Base-by-base conservation (phyloP, 1,140 invertebrate genomes). In the Drosophila sproati region DNA sequence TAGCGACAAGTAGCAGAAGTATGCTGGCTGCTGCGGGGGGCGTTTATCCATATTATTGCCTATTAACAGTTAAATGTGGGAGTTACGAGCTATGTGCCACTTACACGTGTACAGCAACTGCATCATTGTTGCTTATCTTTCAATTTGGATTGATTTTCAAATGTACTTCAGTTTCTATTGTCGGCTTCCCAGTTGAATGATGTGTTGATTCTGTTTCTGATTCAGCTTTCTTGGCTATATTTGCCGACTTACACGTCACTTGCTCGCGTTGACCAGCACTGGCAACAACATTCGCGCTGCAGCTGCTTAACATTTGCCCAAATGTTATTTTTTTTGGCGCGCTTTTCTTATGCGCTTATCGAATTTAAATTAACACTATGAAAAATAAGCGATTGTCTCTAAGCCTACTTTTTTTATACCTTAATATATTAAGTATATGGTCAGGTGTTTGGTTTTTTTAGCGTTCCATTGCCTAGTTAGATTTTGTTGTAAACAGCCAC, bases 1-100 rank as follows among this genome's bases (percentile, higher is more conserved):
- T 29, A 37, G 66, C 77, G 4, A 54, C 52, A 34, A 74, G n/a
- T 12, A 88, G 60, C 50, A 91, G 39, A 66, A 86, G 90, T 32
- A 81, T 48, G 62, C 54, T 67, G 20, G 66, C 82, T 88, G 7
- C 48, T 88, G 7, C 48, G 28, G 37, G 37, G 52, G 48, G 56
- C 55, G 47, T 29, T 37, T 69, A 5, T 67, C 34, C 34, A 35
- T 28, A n/a, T 73, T 67, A 51, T 35, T 57, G 3, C 39, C 20
- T 50, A 7, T 12, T 34, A 10, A 10, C 31, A 54, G 35, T 61
- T 12, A 20, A 20, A 20, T 20, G 20, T 20, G 20, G 20, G 20
- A 20, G 20, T 20, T 20, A 20, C 20, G 20, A 20, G 20, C 20
- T 20, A 20, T 20, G 20, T 0, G 20, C 20, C 20, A 73, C 78